These are phyloP conservation scores for Botia kubotai DNA, from an alignment of 2,797 vertebrate species.

Conservation along the genomic window DNA sequence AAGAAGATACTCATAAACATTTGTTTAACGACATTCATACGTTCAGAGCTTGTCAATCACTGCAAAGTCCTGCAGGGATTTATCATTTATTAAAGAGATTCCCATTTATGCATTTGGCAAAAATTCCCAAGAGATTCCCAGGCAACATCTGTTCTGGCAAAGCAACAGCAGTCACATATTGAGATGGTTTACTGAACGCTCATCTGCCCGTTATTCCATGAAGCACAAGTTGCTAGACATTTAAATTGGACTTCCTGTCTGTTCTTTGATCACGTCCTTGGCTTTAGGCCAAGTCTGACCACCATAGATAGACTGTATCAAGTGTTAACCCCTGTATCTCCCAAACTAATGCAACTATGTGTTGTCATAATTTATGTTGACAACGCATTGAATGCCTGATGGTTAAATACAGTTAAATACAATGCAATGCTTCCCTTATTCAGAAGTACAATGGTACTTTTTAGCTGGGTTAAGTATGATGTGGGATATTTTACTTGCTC, in stretches of 20 bases:
- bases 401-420: neutral
- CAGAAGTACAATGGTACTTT: no score
- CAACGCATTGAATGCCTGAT: neutral
- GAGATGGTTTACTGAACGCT: constrained; percentile 46
- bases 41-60: constrained; percentile 13
- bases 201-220: constrained; percentile 33
- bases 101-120: neutral
- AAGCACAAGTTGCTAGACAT: constrained; percentile 31
- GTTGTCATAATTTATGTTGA: neutral
- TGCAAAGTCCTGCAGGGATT: neutral
- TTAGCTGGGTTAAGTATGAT: no score
- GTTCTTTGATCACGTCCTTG: constrained; percentile 19
- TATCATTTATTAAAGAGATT: constrained; percentile 37
- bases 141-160: constrained; percentile 23
- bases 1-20: neutral
- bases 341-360: neutral
- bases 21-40: neutral
- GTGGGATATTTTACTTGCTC: no score
- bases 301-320: neutral
- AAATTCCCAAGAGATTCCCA: constrained; percentile 14
- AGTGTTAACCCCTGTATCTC: neutral
- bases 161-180: constrained; percentile 30
- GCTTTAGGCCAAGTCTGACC: constrained; percentile 20
- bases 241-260: constrained; percentile 37
- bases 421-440: neutral